A percentile compares a stretch with the other conserved stretches of the same genome.
phyloP scores from a whole-genome alignment of 2,888 invertebrate genomes.

The Xanthia icteritia region DNA sequence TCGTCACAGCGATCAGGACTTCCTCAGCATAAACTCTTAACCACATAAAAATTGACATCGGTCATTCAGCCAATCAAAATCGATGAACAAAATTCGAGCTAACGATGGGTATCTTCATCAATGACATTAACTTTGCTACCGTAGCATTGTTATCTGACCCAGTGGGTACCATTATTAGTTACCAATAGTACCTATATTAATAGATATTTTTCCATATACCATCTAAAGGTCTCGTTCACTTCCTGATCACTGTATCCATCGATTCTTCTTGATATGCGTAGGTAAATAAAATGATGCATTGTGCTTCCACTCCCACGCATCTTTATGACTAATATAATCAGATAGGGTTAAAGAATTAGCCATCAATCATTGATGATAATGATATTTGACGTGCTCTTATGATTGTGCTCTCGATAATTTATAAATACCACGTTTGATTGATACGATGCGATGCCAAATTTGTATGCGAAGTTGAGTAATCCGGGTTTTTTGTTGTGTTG shows the following conservation, averaged over 20 bases:
- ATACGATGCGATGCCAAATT: slow-evolving; percentile 65
- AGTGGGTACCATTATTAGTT: slow-evolving; percentile 18
- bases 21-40: background rate
- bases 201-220: slow-evolving; percentile 66
- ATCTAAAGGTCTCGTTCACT: slow-evolving; percentile 69
- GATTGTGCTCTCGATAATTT: slow-evolving; percentile 82
- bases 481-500: slow-evolving; percentile 34
- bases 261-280: slow-evolving; percentile 69
- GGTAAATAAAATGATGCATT: slow-evolving; percentile 85
- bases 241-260: slow-evolving; percentile 59
- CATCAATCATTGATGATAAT: slow-evolving; percentile 89
- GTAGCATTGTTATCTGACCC: background rate
- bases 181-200: slow-evolving; percentile 21
- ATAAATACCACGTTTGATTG: slow-evolving; percentile 75
- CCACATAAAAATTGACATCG: background rate
- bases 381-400: slow-evolving; percentile 86
- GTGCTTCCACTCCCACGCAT: slow-evolving; percentile 87
- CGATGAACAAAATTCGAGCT: background rate
- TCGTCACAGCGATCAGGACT: background rate
- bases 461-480: slow-evolving; percentile 65
- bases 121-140: background rate
- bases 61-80: background rate
- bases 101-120: background rate
- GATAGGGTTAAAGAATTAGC: slow-evolving; percentile 84
- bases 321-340: slow-evolving; percentile 83